phyloP scores from a whole-genome alignment of 1,140 invertebrate species.

The Bombus soroeensis region DNA sequence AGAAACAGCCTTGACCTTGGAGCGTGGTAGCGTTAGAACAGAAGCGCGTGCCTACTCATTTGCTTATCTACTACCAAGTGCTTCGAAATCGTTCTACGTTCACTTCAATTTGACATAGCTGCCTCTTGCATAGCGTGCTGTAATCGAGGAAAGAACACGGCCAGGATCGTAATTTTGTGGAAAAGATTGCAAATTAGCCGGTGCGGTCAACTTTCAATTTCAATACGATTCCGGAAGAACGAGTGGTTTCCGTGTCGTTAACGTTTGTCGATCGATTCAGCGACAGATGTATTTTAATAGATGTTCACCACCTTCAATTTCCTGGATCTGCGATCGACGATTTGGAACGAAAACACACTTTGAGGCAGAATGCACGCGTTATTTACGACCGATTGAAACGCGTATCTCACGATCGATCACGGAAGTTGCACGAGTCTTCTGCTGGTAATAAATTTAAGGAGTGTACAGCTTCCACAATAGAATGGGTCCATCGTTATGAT shows the following conservation, averaged over 20 bases:
- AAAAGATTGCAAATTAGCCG: no score
- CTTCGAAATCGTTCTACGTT: neutral
- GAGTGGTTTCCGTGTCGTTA: no score
- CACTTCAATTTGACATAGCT: neutral
- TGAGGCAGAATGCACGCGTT: neutral
- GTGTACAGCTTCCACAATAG: neutral
- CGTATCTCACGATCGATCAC: constrained; percentile 19
- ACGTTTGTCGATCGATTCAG: no score
- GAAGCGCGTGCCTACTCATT: constrained; percentile 1
- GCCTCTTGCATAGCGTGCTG: neutral
- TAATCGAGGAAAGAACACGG: no score
- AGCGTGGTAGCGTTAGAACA: constrained; percentile 3
- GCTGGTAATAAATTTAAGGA: constrained; percentile 34
- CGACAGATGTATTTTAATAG: no score
- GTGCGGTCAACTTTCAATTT: no score
- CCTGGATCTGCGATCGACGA: no score
- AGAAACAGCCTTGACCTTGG: constrained; percentile 55
- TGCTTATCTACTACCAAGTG: neutral
- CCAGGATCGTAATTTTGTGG: no score
- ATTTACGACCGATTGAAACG: constrained; percentile 11
- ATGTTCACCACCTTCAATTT: no score
- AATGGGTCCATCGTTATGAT: no score
- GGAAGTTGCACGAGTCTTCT: constrained; percentile 9
- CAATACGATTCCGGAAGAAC: no score
- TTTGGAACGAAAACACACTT: neutral